A percentile compares a stretch with the other conserved stretches of the same genome.
These are phyloP conservation scores for Diorhabda elongata DNA, from an alignment of 1,140 invertebrate species.

Conservation along the genomic window DNA sequence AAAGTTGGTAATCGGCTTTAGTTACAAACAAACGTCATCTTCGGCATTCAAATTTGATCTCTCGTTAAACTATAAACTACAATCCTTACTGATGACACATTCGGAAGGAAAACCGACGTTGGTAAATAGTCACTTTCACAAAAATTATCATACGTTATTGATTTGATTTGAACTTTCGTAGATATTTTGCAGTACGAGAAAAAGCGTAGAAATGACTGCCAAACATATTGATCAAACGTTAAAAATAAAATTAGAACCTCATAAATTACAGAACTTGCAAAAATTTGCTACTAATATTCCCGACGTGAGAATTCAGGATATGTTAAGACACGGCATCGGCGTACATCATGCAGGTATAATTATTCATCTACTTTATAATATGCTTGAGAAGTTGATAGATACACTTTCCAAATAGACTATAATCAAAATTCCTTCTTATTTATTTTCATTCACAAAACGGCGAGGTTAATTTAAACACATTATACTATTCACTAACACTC, in stretches of 20 bases:
- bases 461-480: too few relatives aligned
- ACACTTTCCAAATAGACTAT: too few relatives aligned
- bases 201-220: slow-evolving; percentile 65
- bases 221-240: slow-evolving; percentile 58
- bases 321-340: slow-evolving; percentile 60
- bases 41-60: slow-evolving; percentile 74
- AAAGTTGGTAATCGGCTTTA: slow-evolving; percentile 69
- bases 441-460: too few relatives aligned
- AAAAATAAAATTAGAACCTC: slow-evolving; percentile 52
- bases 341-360: slow-evolving; percentile 64
- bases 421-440: background rate
- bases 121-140: slow-evolving; percentile 47
- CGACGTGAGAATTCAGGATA: slow-evolving; percentile 46
- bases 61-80: slow-evolving; percentile 69
- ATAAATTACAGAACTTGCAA: slow-evolving; percentile 53
- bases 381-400: background rate
- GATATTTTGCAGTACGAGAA: slow-evolving; percentile 76
- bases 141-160: background rate
- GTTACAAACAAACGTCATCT: slow-evolving; percentile 46
- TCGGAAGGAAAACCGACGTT: slow-evolving; percentile 70
- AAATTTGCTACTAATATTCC: slow-evolving; percentile 51
- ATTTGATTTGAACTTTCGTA: slow-evolving; percentile 33
- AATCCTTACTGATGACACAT: slow-evolving; percentile 64
- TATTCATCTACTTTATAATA: background rate
- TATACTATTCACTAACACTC: too few relatives aligned